phyloP scores from a whole-genome alignment of 2,797 vertebrate genomes.

The Phoebastria nigripes region DNA sequence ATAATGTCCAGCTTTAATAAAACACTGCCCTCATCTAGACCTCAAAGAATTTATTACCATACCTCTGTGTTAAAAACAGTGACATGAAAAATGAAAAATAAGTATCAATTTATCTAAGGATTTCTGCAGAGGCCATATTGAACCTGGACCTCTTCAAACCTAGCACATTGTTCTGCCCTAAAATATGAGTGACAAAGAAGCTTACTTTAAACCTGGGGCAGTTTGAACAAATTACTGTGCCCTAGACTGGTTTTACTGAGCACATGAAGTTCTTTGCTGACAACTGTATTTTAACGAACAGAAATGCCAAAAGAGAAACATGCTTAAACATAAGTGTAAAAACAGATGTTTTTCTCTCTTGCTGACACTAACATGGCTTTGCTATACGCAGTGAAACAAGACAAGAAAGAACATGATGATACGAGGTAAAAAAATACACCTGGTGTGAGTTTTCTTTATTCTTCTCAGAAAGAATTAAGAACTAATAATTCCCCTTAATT shows the following conservation, averaged over 20 bases:
- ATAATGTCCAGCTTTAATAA: neutral
- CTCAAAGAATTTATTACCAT: neutral
- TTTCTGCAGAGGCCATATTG: neutral
- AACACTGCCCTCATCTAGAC: neutral
- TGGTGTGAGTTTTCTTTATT: neutral
- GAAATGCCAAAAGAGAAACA: neutral
- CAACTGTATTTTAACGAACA: neutral
- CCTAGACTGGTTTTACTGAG: neutral
- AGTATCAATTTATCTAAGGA: neutral
- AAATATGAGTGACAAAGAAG: neutral
- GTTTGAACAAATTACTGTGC: neutral
- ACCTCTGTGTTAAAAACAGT: neutral
- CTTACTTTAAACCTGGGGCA: neutral
- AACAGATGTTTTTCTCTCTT: neutral
- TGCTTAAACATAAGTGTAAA: neutral
- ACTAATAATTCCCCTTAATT: neutral
- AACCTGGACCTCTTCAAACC: neutral
- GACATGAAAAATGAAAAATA: no score
- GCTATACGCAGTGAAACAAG: neutral
- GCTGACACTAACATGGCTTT: neutral
- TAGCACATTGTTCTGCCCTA: neutral
- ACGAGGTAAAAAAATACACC: neutral
- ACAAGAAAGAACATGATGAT: neutral
- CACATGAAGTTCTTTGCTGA: fast-evolving
- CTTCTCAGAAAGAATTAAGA: neutral